Evolutionary conservation across 2,797 vertebrate species (phyloP), one percentile per base, ranked within the genome.

Genomic region (Todus mexicanus): DNA sequence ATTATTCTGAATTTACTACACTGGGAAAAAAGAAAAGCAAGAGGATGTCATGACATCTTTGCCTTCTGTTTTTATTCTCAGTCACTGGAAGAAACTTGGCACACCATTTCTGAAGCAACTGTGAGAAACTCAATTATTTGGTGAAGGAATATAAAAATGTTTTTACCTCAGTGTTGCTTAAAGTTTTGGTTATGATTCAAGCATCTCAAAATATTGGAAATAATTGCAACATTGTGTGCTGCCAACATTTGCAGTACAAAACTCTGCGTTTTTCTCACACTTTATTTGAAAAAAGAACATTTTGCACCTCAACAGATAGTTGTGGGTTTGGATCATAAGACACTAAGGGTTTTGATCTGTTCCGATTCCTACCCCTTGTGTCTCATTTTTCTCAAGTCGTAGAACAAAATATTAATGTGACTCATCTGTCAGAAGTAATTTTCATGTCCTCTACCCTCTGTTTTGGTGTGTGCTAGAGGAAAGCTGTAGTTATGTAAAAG

Each of bases 401-500:
- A 81, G 77, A 93, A 95, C 82, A 91, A 93, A 92, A 93, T 84
- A 90, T 63, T 96, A 90, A 90, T 91, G 81, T 90, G 94, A 94
- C 66, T 96, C 89, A 95, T 96, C 85, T 92, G 92, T 94, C 95
- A 92, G 33, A 95, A 95, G 86, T 80, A 82, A 94, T 96, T 94
- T 89, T 95, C 51, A 26, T 93, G 83, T 89, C 27, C 43, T 84
- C 68, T 93, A n/a, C 69, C 43, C 79, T 83, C 50, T 88, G 6
- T 84, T 94, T 80, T 89, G 47, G 51, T 87, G 50, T 87, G 38
- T 87, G 71, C 80, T 80, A 91, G 66, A 87, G 59, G 38, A 85
- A 91, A 9, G 15, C 27, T 63, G 35, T 51, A 51, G 60, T 80
- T 94, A 87, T 26, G 48, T 88, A 93, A 61, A 92, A 77, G 19